phyloP scores from a whole-genome alignment of 2,888 invertebrate genomes.

The Neuroscelio doddi region DNA sequence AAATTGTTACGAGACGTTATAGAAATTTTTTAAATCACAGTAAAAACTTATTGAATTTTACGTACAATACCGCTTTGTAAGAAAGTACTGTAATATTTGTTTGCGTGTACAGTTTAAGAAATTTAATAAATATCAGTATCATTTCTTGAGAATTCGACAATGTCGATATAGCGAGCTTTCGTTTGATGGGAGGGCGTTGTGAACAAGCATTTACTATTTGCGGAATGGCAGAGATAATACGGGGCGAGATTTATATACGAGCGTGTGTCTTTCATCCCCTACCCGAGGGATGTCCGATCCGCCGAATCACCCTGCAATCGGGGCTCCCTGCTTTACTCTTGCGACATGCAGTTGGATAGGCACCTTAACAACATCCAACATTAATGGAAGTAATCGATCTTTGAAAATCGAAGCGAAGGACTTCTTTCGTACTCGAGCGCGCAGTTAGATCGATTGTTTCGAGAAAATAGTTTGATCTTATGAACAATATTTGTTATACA shows the following conservation, averaged over 20 bases:
- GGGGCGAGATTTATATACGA: conserved; percentile 62
- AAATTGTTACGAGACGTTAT: too few species aligned
- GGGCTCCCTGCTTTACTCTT: conserved; percentile 17
- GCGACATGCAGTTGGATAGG: background rate
- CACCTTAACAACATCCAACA: conserved; percentile 17
- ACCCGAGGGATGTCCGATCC: conserved; percentile 52
- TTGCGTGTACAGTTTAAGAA: too few species aligned
- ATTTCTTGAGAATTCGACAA: too few species aligned
- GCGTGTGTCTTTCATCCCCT: conserved; percentile 53
- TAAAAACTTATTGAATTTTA: too few species aligned
- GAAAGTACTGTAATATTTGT: too few species aligned
- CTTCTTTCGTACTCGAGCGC: background rate
- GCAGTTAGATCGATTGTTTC: background rate
- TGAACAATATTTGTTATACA: too few species aligned
- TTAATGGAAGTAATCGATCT: conserved; percentile 37
- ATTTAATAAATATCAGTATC: too few species aligned
- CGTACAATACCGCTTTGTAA: too few species aligned
- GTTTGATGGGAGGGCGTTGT: conserved; percentile 52
- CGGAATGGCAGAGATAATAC: conserved; percentile 63
- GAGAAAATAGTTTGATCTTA: too few species aligned
- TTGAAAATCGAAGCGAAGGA: conserved; percentile 10
- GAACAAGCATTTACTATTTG: conserved; percentile 65
- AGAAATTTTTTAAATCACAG: too few species aligned
- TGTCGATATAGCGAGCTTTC: too few species aligned
- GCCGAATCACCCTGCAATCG: conserved; percentile 48